Evolutionary conservation across 2,113 vertebrate species (phyloP), one percentile per base, ranked within the genome.

Genomic region (Spea multiplicata): DNA sequence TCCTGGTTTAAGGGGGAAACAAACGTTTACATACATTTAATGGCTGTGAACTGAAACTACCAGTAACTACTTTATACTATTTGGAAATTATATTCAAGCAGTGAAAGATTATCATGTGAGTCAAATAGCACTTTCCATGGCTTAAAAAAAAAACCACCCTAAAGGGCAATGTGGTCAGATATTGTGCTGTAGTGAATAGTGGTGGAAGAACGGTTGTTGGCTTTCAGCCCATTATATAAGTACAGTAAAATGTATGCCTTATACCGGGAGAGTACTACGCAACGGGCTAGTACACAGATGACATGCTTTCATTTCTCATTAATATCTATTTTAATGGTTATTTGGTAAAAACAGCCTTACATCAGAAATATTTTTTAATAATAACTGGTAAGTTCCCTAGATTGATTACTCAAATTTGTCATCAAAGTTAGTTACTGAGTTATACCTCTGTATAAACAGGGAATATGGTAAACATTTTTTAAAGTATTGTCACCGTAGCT

Each of bases 21-120:
- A 57, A 76, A 67, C 12, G 2, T 48, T 75, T 16, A 10, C 8
- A 75, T 46, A 14, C 44, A 65, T 5, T 57, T 46, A 44, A 69
- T 14, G 69, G 45, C 45, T 70, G 66, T 61, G 75, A 76, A 76
- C 66, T 76, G 75, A 70, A 76, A 76, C 75, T 75, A 14, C 17
- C 17, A 59, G 61, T 64, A 65, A 62, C 49, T 61, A 46, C 13
- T 44, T 59, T 69, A 10, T 61, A 62, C 10, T 61, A 30, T 61
- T 49, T 57, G 10, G 75, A 76, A 76, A 76, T 76, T 50, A 68
- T 52, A 1, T n/a, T 52, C 0, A 8, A 14, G 44, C 16, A 6
- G 44, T 53, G 14, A 64, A 14, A 30, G 5, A 64, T 16, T 55
- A 14, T 47, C 8, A 76, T 59, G 12, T 76, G 74, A 76, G 52